phyloP scores from a whole-genome alignment of 2,797 vertebrate species.

The Eulemur albifrons region DNA sequence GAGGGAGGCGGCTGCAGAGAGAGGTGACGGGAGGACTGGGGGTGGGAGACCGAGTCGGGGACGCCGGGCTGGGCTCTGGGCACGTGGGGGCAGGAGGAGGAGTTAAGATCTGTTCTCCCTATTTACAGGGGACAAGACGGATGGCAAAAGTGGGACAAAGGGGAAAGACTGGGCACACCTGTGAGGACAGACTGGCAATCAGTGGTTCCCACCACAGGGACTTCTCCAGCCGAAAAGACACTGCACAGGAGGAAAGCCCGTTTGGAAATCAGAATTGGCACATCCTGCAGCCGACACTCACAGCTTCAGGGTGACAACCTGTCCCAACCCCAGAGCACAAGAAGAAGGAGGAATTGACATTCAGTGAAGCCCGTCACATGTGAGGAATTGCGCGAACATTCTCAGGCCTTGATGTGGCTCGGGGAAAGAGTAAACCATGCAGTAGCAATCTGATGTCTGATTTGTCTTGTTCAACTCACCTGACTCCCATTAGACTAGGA shows the following conservation, averaged over 20 bases:
- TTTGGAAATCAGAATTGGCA: not conserved
- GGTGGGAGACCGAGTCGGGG: not conserved
- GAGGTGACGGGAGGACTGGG: accelerated
- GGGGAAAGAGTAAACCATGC: too few relatives aligned
- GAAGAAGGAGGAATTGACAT: accelerated
- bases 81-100: accelerated
- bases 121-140: not conserved
- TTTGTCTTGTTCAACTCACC: not conserved
- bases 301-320: not conserved
- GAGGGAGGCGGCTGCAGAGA: accelerated
- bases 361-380: accelerated
- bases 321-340: not conserved
- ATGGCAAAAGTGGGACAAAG: not conserved
- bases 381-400: accelerated
- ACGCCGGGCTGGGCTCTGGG: not conserved
- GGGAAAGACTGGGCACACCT: not conserved
- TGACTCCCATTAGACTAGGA: not conserved
- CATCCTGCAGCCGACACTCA: accelerated
- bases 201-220: not conserved
- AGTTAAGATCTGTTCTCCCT: accelerated
- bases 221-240: not conserved
- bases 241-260: accelerated
- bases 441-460: not conserved
- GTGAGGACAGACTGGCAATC: not conserved
- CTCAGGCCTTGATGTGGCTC: accelerated